Conservation (phyloP, 2,888 invertebrate species). For the Lapara coniferarum region DNA sequence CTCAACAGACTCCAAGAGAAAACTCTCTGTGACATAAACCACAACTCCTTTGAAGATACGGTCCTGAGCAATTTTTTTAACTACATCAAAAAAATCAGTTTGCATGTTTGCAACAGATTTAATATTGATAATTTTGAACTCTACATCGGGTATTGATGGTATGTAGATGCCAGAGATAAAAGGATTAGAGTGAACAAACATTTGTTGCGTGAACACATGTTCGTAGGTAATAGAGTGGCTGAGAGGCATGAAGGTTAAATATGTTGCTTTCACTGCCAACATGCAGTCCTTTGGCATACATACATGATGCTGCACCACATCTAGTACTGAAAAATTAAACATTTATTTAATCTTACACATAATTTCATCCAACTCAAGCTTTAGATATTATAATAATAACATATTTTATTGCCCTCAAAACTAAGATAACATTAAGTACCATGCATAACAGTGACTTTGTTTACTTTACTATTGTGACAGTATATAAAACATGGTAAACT, state of each 20-base stretch:
- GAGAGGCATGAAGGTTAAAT: constrained; percentile 64
- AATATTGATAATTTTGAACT: constrained; percentile 65
- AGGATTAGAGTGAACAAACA: constrained; percentile 44
- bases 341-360: neutral
- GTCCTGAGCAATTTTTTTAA: constrained; percentile 56
- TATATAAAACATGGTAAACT: constrained; percentile 42
- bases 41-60: constrained; percentile 67
- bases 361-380: too few species aligned
- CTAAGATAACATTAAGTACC: too few species aligned
- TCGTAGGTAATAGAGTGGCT: constrained; percentile 55
- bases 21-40: constrained; percentile 74
- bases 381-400: too few species aligned
- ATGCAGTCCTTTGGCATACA: constrained; percentile 67
- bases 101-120: constrained; percentile 51
- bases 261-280: constrained; percentile 60
- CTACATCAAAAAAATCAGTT: constrained; percentile 52
- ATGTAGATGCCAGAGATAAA: constrained; percentile 70
- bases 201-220: constrained; percentile 50
- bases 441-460: too few species aligned
- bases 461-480: too few species aligned
- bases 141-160: constrained; percentile 69
- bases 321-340: constrained; percentile 64
- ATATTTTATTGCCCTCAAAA: neutral
- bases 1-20: constrained; percentile 63
- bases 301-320: constrained; percentile 59